Base-by-base conservation (phyloP, 1,140 invertebrate genomes). In the Triops longicaudatus region DNA sequence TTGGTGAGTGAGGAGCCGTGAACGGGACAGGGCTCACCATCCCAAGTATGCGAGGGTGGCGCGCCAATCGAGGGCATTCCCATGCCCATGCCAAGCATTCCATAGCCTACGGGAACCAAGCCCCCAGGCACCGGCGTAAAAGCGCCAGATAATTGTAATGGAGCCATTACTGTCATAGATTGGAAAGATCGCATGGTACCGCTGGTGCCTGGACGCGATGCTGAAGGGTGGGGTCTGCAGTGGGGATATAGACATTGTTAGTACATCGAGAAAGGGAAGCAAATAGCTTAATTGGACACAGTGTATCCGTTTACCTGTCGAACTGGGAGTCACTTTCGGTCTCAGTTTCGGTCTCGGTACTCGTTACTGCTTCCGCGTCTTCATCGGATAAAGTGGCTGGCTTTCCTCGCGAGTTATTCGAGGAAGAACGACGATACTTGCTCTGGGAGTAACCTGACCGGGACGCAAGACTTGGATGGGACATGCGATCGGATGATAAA, bases 11-110 rank as follows among this genome's bases (percentile, higher is more conserved):
- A 74, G 0, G 4, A 22, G 1, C 78, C 78, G 42, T 78, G 78
- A 31, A 78, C 78, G 7, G 78, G 78, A 31, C 78, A 78, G 12
- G 78, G 78, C 26, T 78, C 78, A 17, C 78, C 78, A 44, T 78
- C 74, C 78, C 78, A 78, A 0, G 78, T 78, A 42, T 50, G 42
- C 11, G 76, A 27, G 2, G 76, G 42, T 6, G 72, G 14, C 5
- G 73, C 73, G 14, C 41, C 73, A 1, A 43, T 22, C 26, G 50
- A 63, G 22, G 50, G 50, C 50, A 63, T 63, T 17, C 50, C 50
- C 50, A 63, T 63, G 1, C 50, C 14, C 50, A 63, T 63, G 50
- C 50, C 50, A n/a, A 63, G 17, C 50, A 63, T 63, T 0, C 50
- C 50, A 63, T 63, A 63, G 0, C 50, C 50, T 22, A 63, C 50